A percentile compares a stretch with the other conserved stretches of the same genome.
phyloP scores from a whole-genome alignment of 1,140 invertebrate genomes.

The Drosophila neocordata region DNA sequence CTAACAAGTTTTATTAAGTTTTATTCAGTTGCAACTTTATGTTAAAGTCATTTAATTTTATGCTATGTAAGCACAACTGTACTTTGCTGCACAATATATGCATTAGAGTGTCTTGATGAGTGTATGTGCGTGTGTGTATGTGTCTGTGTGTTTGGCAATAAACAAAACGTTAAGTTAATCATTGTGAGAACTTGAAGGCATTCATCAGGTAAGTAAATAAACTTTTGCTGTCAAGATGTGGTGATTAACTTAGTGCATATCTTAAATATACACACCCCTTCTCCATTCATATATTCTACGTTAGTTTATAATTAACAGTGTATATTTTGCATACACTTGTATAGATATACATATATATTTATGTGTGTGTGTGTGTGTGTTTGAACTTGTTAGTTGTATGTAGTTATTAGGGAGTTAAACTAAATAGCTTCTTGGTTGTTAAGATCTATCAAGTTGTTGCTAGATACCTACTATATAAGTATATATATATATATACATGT shows the following conservation, averaged over 20 bases:
- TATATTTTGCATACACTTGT: background rate
- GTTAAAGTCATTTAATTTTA: no score
- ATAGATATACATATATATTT: background rate
- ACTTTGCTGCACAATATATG: no score
- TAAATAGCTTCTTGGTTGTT: constrained; percentile 7
- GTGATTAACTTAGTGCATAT: constrained; percentile 4
- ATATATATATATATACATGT: background rate
- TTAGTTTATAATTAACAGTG: background rate
- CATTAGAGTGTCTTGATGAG: no score
- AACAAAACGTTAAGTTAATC: constrained; percentile 4
- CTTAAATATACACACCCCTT: background rate
- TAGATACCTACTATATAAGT: background rate
- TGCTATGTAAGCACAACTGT: no score
- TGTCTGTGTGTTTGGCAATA: background rate
- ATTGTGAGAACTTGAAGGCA: constrained; percentile 4
- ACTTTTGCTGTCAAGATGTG: constrained; percentile 5
- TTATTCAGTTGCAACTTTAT: no score
- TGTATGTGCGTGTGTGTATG: background rate
- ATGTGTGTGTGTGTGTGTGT: background rate
- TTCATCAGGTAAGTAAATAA: constrained; percentile 7
- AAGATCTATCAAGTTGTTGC: constrained; percentile 1
- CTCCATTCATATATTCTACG: background rate
- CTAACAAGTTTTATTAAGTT: no score
- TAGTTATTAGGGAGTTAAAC: constrained; percentile 1
- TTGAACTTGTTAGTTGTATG: no score